Percentiles rank a stretch among this genome's conserved stretches.
Conservation (phyloP, 1,140 invertebrate genomes). For the Latrodectus geometricus region DNA sequence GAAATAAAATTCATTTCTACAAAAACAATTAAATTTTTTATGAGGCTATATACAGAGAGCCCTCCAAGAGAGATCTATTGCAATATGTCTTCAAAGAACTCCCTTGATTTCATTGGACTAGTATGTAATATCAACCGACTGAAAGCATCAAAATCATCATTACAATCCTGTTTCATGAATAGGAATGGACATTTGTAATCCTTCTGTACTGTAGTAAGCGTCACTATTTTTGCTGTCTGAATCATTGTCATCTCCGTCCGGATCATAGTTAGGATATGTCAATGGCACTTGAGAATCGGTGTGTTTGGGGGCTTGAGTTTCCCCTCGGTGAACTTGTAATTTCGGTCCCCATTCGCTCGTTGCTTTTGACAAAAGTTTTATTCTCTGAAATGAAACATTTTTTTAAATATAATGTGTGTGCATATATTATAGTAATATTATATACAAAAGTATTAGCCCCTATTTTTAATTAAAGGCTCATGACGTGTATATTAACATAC, state of each 20-base stretch:
- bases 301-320: conserved; percentile 55
- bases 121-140: too few relatives aligned
- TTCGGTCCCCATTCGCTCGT: conserved; percentile 77
- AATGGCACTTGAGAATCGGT: conserved; percentile 62
- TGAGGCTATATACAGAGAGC: too few relatives aligned
- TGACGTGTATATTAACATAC: background rate
- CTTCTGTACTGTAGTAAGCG: conserved; percentile 30
- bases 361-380: conserved; percentile 74
- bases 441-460: background rate
- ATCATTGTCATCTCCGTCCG: conserved; percentile 58
- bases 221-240: conserved; percentile 44
- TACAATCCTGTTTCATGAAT: conserved; percentile 17
- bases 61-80: too few relatives aligned
- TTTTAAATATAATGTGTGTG: background rate
- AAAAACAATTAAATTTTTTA: too few relatives aligned
- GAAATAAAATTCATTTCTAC: too few relatives aligned
- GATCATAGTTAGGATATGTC: conserved; percentile 57
- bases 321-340: conserved; percentile 56
- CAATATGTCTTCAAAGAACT: too few relatives aligned
- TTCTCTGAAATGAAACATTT: conserved; percentile 69
- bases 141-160: background rate
- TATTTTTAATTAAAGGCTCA: background rate
- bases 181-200: conserved; percentile 38
- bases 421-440: too few relatives aligned
- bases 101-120: too few relatives aligned